Percentiles rank a stretch among this genome's conserved stretches.
phyloP scores from a whole-genome alignment of 2,797 vertebrate species.

The Balearica regulorum region DNA sequence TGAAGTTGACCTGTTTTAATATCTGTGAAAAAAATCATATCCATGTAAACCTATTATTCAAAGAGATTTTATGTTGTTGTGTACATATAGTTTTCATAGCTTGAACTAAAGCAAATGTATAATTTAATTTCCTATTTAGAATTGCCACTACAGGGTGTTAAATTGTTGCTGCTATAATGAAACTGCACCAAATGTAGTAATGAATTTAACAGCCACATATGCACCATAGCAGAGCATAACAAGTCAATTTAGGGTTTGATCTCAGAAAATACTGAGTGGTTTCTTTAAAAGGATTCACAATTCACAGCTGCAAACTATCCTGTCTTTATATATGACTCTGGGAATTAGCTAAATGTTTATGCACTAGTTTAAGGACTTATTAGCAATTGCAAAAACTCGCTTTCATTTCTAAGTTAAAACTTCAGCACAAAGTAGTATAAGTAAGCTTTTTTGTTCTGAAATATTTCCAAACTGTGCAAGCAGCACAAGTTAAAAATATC shows the following conservation, averaged over 20 bases:
- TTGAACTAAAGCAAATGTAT: conserved; percentile 21
- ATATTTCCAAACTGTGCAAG: neutral
- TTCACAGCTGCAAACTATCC: neutral
- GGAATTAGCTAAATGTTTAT: conserved; percentile 7
- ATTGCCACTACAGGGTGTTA: conserved; percentile 33
- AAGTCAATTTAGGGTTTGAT: conserved; percentile 9
- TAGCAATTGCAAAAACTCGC: neutral
- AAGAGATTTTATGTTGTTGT: neutral
- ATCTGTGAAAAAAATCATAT: neutral
- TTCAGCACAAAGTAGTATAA: neutral
- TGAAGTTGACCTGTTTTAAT: neutral
- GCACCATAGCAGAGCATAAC: neutral
- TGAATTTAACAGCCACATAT: conserved; percentile 29
- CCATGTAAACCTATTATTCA: neutral
- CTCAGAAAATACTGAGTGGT: neutral
- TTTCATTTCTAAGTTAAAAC: neutral
- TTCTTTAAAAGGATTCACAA: neutral
- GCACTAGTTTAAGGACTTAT: neutral
- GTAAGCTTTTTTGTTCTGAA: neutral
- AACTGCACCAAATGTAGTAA: conserved; percentile 16
- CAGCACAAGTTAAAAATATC: neutral
- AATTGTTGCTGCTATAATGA: conserved; percentile 41
- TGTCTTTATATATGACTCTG: neutral
- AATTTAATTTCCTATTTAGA: conserved; percentile 53
- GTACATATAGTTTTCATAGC: neutral